Conservation (phyloP, 2,888 invertebrate genomes). For the Venustoraphidia nigricollis region DNA sequence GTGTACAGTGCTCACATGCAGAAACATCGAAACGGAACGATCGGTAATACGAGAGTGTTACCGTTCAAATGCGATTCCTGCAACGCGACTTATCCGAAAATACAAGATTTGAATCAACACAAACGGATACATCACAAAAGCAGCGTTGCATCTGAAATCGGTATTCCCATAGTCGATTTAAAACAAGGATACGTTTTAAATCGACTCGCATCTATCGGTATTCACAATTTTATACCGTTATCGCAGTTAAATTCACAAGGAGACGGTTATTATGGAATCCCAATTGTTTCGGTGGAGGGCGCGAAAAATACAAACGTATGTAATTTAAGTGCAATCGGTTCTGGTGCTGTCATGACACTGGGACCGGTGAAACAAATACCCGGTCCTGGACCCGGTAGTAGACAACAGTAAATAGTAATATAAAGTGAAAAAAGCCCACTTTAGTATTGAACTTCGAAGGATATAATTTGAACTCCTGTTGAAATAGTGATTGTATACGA, state of each 20-base stretch:
- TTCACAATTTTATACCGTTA: slow-evolving; percentile 58
- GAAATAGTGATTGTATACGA: too few relatives aligned
- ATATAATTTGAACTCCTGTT: too few relatives aligned
- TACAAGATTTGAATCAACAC: slow-evolving; percentile 39
- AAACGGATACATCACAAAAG: slow-evolving; percentile 43
- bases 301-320: slow-evolving; percentile 40
- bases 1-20: slow-evolving; percentile 23
- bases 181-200: slow-evolving; percentile 49
- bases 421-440: too few relatives aligned
- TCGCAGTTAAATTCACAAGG: slow-evolving; percentile 41
- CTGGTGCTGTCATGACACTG: slow-evolving; percentile 52
- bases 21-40: slow-evolving; percentile 17
- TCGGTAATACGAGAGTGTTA: slow-evolving; percentile 16
- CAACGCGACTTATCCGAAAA: slow-evolving; percentile 54
- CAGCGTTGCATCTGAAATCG: slow-evolving; percentile 40
- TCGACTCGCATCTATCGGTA: slow-evolving; percentile 47
- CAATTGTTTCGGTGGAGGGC: slow-evolving; percentile 51
- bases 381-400: too few relatives aligned
- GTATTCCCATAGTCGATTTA: slow-evolving; percentile 56
- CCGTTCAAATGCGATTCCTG: slow-evolving; percentile 52
- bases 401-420: too few relatives aligned
- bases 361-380: slow-evolving; percentile 51
- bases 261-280: slow-evolving; percentile 52
- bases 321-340: slow-evolving; percentile 47
- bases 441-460: too few relatives aligned